Conservation (phyloP, 2,888 invertebrate species). For the Sylvicola cinctus region DNA sequence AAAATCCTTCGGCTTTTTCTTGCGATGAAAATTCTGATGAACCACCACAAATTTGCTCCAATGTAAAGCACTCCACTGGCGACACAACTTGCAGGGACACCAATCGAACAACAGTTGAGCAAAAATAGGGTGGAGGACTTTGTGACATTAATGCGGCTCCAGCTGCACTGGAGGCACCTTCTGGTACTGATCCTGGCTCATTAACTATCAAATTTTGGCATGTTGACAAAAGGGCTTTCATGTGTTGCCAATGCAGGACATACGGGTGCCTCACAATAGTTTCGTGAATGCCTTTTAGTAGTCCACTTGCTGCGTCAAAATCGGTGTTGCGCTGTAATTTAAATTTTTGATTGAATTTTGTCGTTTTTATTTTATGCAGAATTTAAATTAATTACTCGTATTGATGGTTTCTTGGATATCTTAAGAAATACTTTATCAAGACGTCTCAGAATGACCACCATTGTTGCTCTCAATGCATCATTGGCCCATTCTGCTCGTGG, state of each 20-base stretch:
- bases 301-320: constrained; percentile 90
- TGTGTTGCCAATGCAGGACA: constrained; percentile 88
- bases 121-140: constrained; percentile 86
- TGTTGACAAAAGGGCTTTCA: constrained; percentile 69
- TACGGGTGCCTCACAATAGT: constrained; percentile 86
- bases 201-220: constrained; percentile 46
- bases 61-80: constrained; percentile 71
- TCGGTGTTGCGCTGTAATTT: constrained; percentile 65
- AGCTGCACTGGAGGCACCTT: constrained; percentile 61
- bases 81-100: constrained; percentile 90
- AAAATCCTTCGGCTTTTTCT: constrained; percentile 86
- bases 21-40: constrained; percentile 70
- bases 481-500: constrained; percentile 77
- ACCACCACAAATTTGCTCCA: constrained; percentile 91
- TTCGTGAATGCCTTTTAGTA: constrained; percentile 86
- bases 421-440: constrained; percentile 94
- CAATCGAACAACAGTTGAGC: constrained; percentile 85
- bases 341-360: background rate
- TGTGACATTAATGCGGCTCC: constrained; percentile 75
- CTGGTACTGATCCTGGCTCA: constrained; percentile 28
- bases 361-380: background rate
- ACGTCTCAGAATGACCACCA: constrained; percentile 76
- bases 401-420: constrained; percentile 89
- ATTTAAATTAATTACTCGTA: constrained; percentile 34
- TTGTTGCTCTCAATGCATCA: constrained; percentile 55